Base-by-base conservation (phyloP, 2,797 vertebrate genomes). In the Semotilus atromaculatus region DNA sequence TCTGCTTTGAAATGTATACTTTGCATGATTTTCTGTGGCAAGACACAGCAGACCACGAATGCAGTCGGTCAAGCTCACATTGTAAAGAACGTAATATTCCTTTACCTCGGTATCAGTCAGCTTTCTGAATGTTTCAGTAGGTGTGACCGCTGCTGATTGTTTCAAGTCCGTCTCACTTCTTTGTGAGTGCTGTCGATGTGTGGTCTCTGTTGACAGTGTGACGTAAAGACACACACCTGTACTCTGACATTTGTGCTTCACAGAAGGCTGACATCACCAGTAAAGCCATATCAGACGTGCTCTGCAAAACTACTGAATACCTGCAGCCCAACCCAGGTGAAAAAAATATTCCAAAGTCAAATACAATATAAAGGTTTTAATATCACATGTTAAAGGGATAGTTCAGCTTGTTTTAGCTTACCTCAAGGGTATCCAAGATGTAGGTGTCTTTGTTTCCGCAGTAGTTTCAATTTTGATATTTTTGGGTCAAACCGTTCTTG, bases 241-340 rank as follows among this genome's bases (percentile, higher is more conserved):
- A 7, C 71, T 38, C 34, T 71, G 23, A 26, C 3, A 19, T 88
- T 34, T 88, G 88, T 72, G 88, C 40, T 87, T 83, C 81, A 36
- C 95, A 99, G 98, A 99, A 95, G 93, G 97, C 98, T 90, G 98
- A 99, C 81, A 80, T 97, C 67, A 99, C 97, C 92, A 98, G 97
- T 93, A 99, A 97, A 93, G 97, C 98, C 0, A 97, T 99, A 67
- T 84, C 96, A 45, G 98, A 99, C 73, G 94, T 99, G 5, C 90
- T 99, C 88, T 91, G 91, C 85, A 97, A 97, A 92, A 99, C 98
- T 21, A 94, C 96, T 0, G 98, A 99, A 90, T 99, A 99, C 91
- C 95, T 99, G 66, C 98, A 99, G 88, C 98, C 98, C 18, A 99
- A 99, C 92, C 98, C 98, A 77, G 96, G 96, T 97, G 90, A 90